Conservation (phyloP, 2,888 invertebrate genomes). For the Vannuccia rotundouncinata region DNA sequence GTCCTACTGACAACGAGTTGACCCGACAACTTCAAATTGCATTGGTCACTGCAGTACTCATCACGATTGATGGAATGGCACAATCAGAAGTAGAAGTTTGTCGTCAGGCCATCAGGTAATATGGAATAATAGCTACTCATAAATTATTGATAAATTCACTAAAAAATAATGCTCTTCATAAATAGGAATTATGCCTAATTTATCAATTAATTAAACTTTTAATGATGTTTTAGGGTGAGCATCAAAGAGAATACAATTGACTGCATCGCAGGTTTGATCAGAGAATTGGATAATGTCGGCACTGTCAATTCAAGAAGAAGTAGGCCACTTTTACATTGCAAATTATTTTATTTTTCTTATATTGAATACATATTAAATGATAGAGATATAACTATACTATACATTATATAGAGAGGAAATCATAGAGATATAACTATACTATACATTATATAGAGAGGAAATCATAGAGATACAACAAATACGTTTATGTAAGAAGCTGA, state of each 20-base stretch:
- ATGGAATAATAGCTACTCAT: no score
- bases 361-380: no score
- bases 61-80: neutral
- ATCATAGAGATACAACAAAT: neutral
- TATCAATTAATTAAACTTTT: no score
- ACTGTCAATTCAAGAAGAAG: no score
- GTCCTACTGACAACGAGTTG: neutral
- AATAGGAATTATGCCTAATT: no score
- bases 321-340: no score
- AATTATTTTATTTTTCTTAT: no score
- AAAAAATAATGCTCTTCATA: no score
- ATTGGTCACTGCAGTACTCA: neutral
- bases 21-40: neutral
- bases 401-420: neutral
- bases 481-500: neutral
- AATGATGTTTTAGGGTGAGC: no score
- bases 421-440: neutral
- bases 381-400: no score
- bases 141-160: no score
- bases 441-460: neutral
- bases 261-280: neutral
- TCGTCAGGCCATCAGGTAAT: neutral
- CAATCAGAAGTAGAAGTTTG: neutral
- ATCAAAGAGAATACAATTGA: neutral
- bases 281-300: neutral